Base-by-base conservation (phyloP, 2,113 vertebrate genomes). In the Columba livia region DNA sequence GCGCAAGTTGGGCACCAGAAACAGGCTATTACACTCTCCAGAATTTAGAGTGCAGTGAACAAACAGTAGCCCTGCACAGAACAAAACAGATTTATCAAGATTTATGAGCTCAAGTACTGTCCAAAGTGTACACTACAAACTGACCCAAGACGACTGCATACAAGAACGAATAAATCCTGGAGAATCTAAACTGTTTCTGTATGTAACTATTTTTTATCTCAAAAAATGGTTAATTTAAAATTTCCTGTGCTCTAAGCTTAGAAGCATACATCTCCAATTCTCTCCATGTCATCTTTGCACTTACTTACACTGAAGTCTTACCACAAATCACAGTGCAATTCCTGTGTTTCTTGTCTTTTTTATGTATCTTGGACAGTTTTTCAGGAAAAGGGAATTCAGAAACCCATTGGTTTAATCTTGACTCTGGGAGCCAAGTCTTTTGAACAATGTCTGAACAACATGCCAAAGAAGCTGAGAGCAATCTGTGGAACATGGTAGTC, bases 11-110 rank as follows among this genome's bases (percentile, higher is more conserved):
- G 6, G 5, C 56, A 44, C 15, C 24, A 79, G 66, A 77, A 88
- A 38, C 6, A 57, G 21, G 12, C 3, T 47, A 25, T 29, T 67
- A 19, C 0, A 1, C 14, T 50, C 50, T 66, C n/a, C 5, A 9
- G 58, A 50, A 67, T 58, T 44, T 18, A 83, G 38, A 85, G 15
- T 9, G 32, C 11, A 36, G 8, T 8, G 15, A 86, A 57, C 5
- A 36, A 7, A n/a, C 54, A 32, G 31, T 34, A 74, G 5, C 3
- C 40, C 26, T 77, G 15, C 4, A 57, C 6, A 60, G 15, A 79
- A 56, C 7, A 79, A 54, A 9, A 58, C 15, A 67, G 6, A 36
- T 60, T 88, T 61, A 81, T 26, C 12, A 58, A 81, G 34, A 36
- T 51, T 72, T 69, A 73, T 11, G 18, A 72, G 31, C 9, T 60